Evolutionary conservation across 2,888 invertebrate species (phyloP).

Genomic region (Strigamia crassipes): DNA sequence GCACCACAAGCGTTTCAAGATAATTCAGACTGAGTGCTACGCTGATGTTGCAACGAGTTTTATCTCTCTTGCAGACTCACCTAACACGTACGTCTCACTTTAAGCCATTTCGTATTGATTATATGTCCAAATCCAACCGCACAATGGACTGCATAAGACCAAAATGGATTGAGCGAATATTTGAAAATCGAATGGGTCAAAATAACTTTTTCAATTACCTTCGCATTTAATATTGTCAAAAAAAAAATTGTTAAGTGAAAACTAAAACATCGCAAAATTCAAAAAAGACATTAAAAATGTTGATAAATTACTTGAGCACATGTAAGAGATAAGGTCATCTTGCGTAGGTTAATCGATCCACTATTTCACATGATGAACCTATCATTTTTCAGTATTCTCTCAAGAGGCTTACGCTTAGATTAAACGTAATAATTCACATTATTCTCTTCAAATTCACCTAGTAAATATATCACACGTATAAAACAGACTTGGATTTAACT

Average conservation of each 20-base stretch:
- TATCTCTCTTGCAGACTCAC: constrained; percentile 38
- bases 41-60: constrained; percentile 27
- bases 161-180: constrained; percentile 15
- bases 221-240: neutral
- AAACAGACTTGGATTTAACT: too few species aligned
- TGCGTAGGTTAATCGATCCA: neutral
- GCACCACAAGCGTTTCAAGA: constrained; percentile 27
- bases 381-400: neutral
- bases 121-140: constrained; percentile 40
- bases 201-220: neutral
- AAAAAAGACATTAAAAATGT: neutral
- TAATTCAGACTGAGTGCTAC: constrained; percentile 13
- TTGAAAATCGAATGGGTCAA: neutral
- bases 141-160: constrained; percentile 20
- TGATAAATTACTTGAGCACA: neutral
- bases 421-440: neutral
- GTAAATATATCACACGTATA: too few species aligned
- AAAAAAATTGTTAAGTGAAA: neutral
- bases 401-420: neutral
- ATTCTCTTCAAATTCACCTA: neutral
- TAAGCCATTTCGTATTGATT: constrained; percentile 36
- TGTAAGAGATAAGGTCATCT: constrained; percentile 21
- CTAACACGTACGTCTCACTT: constrained; percentile 40
- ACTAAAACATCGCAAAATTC: neutral
- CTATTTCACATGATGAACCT: neutral